Conservation (phyloP, 2,113 vertebrate species). For the Tichodroma muraria region DNA sequence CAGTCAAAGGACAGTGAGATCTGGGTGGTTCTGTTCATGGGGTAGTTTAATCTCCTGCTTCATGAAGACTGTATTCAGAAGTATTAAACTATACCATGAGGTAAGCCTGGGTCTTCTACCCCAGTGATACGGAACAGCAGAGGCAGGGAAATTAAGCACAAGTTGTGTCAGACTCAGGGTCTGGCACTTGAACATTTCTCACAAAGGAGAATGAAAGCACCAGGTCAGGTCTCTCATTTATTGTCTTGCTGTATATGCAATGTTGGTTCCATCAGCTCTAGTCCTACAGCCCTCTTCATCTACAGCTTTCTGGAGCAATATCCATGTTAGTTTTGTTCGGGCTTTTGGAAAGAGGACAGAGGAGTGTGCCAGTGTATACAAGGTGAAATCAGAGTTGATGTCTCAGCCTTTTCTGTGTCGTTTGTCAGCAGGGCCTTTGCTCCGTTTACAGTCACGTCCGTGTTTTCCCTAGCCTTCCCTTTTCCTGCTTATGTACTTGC, state of each 20-base stretch:
- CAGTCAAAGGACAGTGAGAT: background rate
- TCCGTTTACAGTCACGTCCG: rapidly evolving
- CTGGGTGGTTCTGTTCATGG: background rate
- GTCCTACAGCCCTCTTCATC: background rate
- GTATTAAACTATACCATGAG: background rate
- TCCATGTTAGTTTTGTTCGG: background rate
- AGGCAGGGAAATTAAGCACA: background rate
- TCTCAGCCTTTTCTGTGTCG: background rate
- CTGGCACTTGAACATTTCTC: background rate
- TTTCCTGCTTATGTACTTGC: background rate
- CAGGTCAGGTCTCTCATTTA: background rate
- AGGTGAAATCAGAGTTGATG: background rate
- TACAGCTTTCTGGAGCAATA: background rate
- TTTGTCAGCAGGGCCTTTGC: background rate
- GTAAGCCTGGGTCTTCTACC: background rate
- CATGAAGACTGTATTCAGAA: background rate
- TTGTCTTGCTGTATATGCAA: background rate
- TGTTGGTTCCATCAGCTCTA: background rate
- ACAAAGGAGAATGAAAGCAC: background rate
- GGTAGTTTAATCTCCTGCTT: background rate
- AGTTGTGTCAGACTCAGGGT: rapidly evolving
- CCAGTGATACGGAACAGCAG: rapidly evolving
- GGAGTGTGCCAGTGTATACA: background rate
- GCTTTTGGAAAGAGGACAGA: background rate
- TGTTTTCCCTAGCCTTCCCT: background rate